Percentiles rank a stretch among this genome's conserved stretches.
These are phyloP conservation scores for Leptatherina wallacei DNA, from an alignment of 2,797 vertebrate genomes.

Conservation along the genomic window DNA sequence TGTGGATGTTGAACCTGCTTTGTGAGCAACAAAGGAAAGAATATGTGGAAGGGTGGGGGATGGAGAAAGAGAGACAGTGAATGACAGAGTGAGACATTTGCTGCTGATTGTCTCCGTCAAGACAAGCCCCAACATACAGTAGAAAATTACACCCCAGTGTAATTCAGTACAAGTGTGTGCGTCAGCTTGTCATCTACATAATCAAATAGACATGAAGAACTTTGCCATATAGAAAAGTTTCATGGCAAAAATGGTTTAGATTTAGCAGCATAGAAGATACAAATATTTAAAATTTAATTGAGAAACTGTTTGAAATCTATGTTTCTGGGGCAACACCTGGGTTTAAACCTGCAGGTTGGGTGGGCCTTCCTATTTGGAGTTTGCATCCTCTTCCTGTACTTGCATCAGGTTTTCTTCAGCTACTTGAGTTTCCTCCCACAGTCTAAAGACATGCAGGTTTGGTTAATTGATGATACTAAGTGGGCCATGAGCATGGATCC, in stretches of 20 bases:
- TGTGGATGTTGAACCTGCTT: slow-evolving; percentile 58
- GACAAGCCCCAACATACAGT: slow-evolving; percentile 54
- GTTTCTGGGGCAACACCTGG: neutral
- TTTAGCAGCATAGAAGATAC: slow-evolving; percentile 6
- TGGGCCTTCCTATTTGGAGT: neutral
- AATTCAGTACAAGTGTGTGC: slow-evolving; percentile 4
- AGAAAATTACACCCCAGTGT: slow-evolving; percentile 31
- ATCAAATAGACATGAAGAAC: slow-evolving; percentile 21
- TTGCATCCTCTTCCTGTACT: neutral
- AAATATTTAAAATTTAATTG: too few species aligned
- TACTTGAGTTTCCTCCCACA: neutral
- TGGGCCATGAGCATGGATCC: neutral
- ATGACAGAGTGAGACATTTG: slow-evolving; percentile 30
- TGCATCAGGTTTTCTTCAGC: neutral
- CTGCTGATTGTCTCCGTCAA: slow-evolving; percentile 41
- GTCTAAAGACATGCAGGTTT: neutral
- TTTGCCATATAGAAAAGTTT: neutral
- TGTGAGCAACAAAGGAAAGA: slow-evolving; percentile 44
- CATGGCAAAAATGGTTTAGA: neutral
- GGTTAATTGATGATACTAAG: neutral
- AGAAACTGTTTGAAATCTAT: neutral
- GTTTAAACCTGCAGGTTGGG: too few species aligned
- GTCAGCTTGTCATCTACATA: slow-evolving; percentile 6
- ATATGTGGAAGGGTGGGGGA: slow-evolving; percentile 14
- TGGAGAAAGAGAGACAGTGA: slow-evolving; percentile 5